Conservation (phyloP, 2,888 invertebrate genomes). For the Scotopteryx bipunctaria region DNA sequence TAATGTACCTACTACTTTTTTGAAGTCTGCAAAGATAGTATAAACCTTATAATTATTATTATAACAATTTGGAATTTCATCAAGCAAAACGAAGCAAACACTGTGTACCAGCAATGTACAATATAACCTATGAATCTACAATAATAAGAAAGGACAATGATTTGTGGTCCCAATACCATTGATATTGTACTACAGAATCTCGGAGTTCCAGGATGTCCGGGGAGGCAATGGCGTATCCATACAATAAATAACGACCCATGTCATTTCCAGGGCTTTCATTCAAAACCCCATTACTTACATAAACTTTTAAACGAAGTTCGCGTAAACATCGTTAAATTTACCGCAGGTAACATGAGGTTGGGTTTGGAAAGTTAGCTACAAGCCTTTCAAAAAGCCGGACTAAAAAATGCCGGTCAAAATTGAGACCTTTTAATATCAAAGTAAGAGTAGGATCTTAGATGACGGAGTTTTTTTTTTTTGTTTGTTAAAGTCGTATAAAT, state of each 20-base stretch:
- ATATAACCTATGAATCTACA: constrained; percentile 9
- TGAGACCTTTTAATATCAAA: too few species aligned
- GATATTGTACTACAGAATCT: constrained; percentile 35
- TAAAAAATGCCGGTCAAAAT: too few species aligned
- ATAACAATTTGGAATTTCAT: too few species aligned
- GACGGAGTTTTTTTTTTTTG: too few species aligned
- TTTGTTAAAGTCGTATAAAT: too few species aligned
- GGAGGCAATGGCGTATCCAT: constrained; percentile 45
- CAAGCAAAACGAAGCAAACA: too few species aligned
- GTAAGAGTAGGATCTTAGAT: too few species aligned
- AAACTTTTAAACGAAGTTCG: constrained; percentile 66
- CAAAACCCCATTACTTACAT: constrained; percentile 69
- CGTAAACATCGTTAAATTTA: constrained; percentile 62
- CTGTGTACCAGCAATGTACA: too few species aligned
- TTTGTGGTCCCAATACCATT: constrained; percentile 31
- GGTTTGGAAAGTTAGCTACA: too few species aligned
- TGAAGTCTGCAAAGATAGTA: too few species aligned
- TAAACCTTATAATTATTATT: too few species aligned
- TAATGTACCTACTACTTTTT: too few species aligned
- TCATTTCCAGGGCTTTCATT: constrained; percentile 67
- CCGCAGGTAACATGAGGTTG: constrained; percentile 24
- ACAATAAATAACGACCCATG: constrained; percentile 60
- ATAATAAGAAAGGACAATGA: constrained; percentile 29
- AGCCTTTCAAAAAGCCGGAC: constrained; percentile 6
- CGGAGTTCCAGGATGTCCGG: constrained; percentile 34